Evolutionary conservation across 2,113 vertebrate genomes (phyloP), one percentile per base, ranked within the genome.

Genomic region (Coreoperca whiteheadi): DNA sequence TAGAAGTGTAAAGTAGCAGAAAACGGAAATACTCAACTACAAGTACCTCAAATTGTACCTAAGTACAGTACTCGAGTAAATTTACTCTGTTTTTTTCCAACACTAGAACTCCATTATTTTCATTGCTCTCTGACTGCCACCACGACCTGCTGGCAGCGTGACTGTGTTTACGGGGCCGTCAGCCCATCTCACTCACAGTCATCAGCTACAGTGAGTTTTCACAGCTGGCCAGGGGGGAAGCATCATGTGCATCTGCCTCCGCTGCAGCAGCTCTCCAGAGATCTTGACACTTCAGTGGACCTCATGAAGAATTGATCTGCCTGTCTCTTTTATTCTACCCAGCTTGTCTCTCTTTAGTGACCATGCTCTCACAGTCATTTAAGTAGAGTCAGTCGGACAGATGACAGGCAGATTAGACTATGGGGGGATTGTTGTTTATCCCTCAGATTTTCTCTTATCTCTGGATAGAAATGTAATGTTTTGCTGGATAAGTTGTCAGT

Each of bases 271-370:
- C 70, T 75, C 90, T 85, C 88, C 69, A 68, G 86, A 89, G 86
- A 91, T 76, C 85, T 73, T 0, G 66, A 77, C 82, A 89, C 87
- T 87, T 88, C 83, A 85, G 76, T 80, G 87, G 82, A 87, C 87
- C 85, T 92, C 89, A 92, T 93, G 85, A 93, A 94, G 91, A 93
- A 94, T 90, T 93, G 86, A 93, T 93, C 83, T 48, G 39, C 75
- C 54, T 86, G 80, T 88, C 86, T 82, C 72, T 86, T 84, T 93
- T 71, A 79, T 87, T 88, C 86, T 74, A 61, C 54, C 59, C 59
- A n/a, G 77, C 77, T 74, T 43, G 30, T 91, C 82, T 77, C 72
- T 88, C 74, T 88, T 79, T 84, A 85, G 86, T 64, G 81, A 85
- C 88, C 59, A 21, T 7, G 71, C 83, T 78, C 79, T 91, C 61